Evolutionary conservation across 1,140 invertebrate species (phyloP).

Genomic region (Apis dorsata): DNA sequence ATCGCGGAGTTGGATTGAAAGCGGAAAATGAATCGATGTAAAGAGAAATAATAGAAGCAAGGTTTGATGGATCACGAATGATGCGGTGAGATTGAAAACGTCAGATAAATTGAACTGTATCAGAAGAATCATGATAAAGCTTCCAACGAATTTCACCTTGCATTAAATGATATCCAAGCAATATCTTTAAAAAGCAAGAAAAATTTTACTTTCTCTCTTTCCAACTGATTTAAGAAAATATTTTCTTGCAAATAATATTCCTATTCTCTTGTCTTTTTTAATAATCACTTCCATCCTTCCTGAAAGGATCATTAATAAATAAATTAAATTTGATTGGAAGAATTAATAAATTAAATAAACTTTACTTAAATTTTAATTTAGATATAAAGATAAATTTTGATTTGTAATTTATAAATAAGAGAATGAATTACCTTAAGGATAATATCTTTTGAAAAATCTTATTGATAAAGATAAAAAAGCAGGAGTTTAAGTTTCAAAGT

Average conservation of each 20-base stretch:
- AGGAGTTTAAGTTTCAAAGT: no score
- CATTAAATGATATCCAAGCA: background rate
- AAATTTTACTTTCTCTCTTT: background rate
- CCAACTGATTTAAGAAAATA: background rate
- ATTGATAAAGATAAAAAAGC: no score
- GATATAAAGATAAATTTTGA: no score
- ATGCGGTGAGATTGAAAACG: slow-evolving; percentile 25
- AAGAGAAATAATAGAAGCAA: slow-evolving; percentile 22
- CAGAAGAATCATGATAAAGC: background rate
- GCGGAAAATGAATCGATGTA: slow-evolving; percentile 18
- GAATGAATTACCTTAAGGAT: no score
- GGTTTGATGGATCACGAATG: slow-evolving; percentile 23
- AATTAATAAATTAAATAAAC: no score
- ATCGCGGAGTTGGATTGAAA: slow-evolving; percentile 12
- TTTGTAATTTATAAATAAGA: no score
- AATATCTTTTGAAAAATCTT: no score
- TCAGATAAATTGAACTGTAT: slow-evolving; percentile 30
- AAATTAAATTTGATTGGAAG: no score
- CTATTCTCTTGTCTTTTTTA: no score
- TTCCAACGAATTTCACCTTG: background rate
- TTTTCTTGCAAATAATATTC: background rate
- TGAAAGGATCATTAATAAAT: no score
- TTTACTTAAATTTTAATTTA: no score
- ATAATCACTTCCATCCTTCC: no score
- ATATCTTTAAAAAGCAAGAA: background rate